These are phyloP conservation scores for Troilus luridus DNA, from an alignment of 2,888 invertebrate species.

Conservation along the genomic window DNA sequence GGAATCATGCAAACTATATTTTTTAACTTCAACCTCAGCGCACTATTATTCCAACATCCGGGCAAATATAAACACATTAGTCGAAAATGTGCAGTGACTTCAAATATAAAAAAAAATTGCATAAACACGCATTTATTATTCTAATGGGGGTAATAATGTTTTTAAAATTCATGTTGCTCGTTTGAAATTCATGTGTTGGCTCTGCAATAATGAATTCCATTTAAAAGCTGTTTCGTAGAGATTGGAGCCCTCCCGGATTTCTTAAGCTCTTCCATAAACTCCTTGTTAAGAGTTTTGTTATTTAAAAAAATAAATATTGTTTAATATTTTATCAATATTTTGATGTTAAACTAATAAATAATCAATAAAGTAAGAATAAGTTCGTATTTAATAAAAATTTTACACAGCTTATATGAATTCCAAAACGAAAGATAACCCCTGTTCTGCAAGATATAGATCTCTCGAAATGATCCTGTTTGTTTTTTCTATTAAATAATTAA, in stretches of 20 bases:
- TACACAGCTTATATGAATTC: too few species aligned
- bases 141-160: not conserved
- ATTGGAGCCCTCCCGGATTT: not conserved
- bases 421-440: too few species aligned
- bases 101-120: not conserved
- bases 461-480: too few species aligned
- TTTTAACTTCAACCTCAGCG: not conserved
- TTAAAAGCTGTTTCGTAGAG: slow-evolving; percentile 15
- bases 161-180: slow-evolving; percentile 36
- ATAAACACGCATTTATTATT: slow-evolving; percentile 25
- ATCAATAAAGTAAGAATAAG: too few species aligned
- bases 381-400: too few species aligned
- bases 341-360: too few species aligned
- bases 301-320: not conserved
- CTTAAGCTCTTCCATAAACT: not conserved
- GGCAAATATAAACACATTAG: not conserved
- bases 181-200: slow-evolving; percentile 1
- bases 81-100: not conserved
- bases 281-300: not conserved
- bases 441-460: too few species aligned
- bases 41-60: not conserved
- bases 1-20: too few species aligned
- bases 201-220: slow-evolving; percentile 8
- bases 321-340: too few species aligned
- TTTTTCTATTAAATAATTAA: too few species aligned